Evolutionary conservation across 2,797 vertebrate genomes (phyloP), one percentile per base, ranked within the genome.

Genomic region (Alectoris magna): DNA sequence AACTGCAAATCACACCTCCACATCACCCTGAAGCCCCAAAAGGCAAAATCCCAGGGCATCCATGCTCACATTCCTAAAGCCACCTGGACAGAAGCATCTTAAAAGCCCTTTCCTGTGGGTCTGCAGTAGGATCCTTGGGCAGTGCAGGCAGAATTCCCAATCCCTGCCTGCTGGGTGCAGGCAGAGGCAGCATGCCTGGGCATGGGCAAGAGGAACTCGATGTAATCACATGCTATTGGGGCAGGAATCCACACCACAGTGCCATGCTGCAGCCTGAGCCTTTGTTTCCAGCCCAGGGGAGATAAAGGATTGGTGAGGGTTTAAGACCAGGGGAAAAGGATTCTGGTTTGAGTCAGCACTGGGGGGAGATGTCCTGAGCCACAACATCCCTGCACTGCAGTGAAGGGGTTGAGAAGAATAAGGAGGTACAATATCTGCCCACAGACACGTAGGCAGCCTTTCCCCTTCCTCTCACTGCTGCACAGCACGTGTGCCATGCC

Each of bases 101-200:
- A 55, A 74, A 71, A 92, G 62, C 27, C 0, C n/a, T 85, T 75
- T 66, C 17, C 87, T 48, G 68, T 84, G 55, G 19, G 41, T 59
- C 91, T 4, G 0, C 68, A 58, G 53, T 0, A 1, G 39, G 7
- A 10, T 79, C 43, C 69, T 14, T 19, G 83, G 90, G 60, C 67
- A 77, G 72, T 43, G 39, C 26, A 38, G 46, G 39, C 48, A 75
- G 72, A 88, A 92, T 90, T 91, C 79, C 88, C 89, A 79, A 39
- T 84, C 14, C 51, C 2, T 0, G 0, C 34, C 48, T 4, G 0
- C 0, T 0, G 68, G 62, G 31, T 48, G 29, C 4, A 0, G 2
- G 36, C 1, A 2, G 10, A 76, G 58, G 68, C 72, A 58, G 36
- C 0, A 0, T n/a, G 68, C 64, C 77, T 0, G 0, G 59, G 85